Conservation (phyloP, 2,888 invertebrate genomes). For the Macaria liturata region DNA sequence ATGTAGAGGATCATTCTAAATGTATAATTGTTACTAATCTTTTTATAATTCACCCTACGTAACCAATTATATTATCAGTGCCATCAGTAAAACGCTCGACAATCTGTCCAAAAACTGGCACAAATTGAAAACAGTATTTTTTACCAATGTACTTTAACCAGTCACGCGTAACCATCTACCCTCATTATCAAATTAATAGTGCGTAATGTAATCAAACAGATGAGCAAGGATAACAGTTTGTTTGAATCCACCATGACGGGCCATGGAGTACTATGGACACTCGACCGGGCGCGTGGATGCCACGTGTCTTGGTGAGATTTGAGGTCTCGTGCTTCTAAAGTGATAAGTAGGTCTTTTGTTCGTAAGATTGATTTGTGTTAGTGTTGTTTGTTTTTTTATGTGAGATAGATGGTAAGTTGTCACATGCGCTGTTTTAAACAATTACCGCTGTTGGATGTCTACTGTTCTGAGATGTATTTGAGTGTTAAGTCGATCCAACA, state of each 20-base stretch:
- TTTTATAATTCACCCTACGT: too few relatives aligned
- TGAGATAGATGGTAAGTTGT: too few relatives aligned
- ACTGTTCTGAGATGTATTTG: too few relatives aligned
- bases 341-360: slow-evolving; percentile 1
- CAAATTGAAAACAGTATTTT: slow-evolving; percentile 1
- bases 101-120: slow-evolving; percentile 8
- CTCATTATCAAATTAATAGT: slow-evolving; percentile 17
- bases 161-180: slow-evolving; percentile 12
- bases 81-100: neutral
- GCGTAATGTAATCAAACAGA: slow-evolving; percentile 26
- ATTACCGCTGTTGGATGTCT: too few relatives aligned
- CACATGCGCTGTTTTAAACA: too few relatives aligned
- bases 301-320: slow-evolving; percentile 26
- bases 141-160: neutral
- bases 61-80: too few relatives aligned
- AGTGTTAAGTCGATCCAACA: too few relatives aligned
- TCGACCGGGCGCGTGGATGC: slow-evolving; percentile 30
- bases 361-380: too few relatives aligned
- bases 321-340: slow-evolving; percentile 1
- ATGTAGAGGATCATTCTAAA: too few relatives aligned
- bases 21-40: too few relatives aligned
- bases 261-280: slow-evolving; percentile 12
- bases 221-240: slow-evolving; percentile 22
- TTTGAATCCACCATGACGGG: slow-evolving; percentile 14
- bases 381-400: too few relatives aligned